Evolutionary conservation across 1,140 invertebrate species (phyloP).

Genomic region (Melipona quadrifasciata): DNA sequence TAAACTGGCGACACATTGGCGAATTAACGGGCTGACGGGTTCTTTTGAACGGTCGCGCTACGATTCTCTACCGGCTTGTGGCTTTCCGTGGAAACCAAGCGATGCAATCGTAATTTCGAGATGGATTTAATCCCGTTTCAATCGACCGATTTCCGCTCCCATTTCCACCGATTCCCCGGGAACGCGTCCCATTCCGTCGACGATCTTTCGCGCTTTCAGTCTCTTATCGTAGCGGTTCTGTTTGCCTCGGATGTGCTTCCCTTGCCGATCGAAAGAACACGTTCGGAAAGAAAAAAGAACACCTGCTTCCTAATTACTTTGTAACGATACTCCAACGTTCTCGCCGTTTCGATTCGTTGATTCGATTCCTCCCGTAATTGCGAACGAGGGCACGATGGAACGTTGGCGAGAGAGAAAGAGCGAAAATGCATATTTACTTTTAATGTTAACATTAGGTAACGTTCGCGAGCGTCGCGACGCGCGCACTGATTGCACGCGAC

Average conservation of each 20-base stretch:
- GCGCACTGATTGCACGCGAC: slow-evolving; percentile 12
- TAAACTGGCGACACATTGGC: not conserved
- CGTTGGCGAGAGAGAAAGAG: not conserved
- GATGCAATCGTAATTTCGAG: slow-evolving; percentile 19
- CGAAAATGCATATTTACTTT: slow-evolving; percentile 15
- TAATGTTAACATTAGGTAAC: not conserved
- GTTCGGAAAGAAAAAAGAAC: not conserved
- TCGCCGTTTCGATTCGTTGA: not conserved
- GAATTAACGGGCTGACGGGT: not conserved
- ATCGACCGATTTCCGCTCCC: slow-evolving; percentile 40
- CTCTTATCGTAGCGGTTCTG: not conserved
- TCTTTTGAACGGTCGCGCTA: not conserved
- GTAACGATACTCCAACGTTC: not conserved
- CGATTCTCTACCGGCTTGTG: not conserved
- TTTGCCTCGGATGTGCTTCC: not conserved
- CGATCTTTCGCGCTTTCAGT: not conserved
- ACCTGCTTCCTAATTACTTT: not conserved
- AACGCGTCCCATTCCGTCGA: slow-evolving; percentile 32
- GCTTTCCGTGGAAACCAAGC: slow-evolving; percentile 24
- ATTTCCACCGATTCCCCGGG: slow-evolving; percentile 42
- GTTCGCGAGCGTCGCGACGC: not conserved
- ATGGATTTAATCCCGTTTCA: slow-evolving; percentile 44
- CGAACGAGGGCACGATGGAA: not conserved
- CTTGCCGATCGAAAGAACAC: not conserved
- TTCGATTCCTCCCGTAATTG: no score